phyloP scores from a whole-genome alignment of 2,797 vertebrate species.

The Platalea minor region DNA sequence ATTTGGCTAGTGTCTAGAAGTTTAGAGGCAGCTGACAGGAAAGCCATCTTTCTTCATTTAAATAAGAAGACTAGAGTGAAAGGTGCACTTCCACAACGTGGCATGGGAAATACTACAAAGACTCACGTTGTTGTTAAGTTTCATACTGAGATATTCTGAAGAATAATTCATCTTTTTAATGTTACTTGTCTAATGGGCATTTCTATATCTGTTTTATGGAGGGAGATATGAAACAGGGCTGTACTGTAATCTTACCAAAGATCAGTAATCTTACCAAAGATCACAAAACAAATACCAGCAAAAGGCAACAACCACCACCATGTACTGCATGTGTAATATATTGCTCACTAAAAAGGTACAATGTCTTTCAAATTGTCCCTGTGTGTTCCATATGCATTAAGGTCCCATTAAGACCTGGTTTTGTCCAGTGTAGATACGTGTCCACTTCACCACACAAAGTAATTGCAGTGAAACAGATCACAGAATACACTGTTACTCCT shows the following conservation, averaged over 20 bases:
- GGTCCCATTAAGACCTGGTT: not conserved
- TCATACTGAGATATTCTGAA: not conserved
- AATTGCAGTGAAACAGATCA: not conserved
- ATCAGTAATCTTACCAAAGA: not conserved
- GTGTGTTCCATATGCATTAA: not conserved
- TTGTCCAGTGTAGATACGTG: not conserved
- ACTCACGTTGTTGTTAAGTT: not conserved
- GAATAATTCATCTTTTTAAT: not conserved
- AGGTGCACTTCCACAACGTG: not conserved
- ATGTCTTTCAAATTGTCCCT: not conserved
- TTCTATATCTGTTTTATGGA: not conserved
- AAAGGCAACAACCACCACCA: not conserved
- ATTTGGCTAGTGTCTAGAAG: not conserved
- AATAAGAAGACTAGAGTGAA: not conserved
- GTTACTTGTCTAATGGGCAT: not conserved
- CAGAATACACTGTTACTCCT: not conserved
- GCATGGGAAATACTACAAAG: not conserved
- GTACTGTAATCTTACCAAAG: not conserved
- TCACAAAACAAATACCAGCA: not conserved
- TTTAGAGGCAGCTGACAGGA: not conserved
- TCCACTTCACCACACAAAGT: not conserved
- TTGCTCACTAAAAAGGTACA: not conserved
- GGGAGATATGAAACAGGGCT: not conserved
- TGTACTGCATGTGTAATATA: not conserved
- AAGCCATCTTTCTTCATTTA: not conserved